Evolutionary conservation across 2,888 invertebrate species (phyloP), one percentile per base, ranked within the genome.

Genomic region (Cataglyphis livida): DNA sequence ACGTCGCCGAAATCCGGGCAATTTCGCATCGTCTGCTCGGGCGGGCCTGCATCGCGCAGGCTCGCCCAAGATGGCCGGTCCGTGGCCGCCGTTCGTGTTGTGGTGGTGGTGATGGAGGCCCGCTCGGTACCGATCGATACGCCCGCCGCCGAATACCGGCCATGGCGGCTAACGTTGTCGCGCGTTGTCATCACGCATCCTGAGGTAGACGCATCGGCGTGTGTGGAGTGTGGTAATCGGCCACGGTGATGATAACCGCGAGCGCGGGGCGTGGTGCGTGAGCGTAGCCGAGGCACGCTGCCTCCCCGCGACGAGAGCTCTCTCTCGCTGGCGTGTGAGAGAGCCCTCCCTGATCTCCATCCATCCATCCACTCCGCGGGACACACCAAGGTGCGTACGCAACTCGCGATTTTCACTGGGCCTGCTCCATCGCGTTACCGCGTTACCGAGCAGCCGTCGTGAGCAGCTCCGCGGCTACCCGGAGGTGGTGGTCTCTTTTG

Each of bases 371-470:
- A 90, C 92, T 90, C 92, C 78, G 90, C 91, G 90, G 90, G 90
- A 90, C 89, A 90, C 91, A 90, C 92, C 70, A 93, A 98, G 98
- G 98, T 98, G 98, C 98, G 98, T 98, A 98, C 98, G 98, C 98
- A 98, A 98, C 96, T 96, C 95, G 96, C 96, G 96, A 96, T 96
- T 96, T 97, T 96, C 96, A 97, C 97, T 97, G 97, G 96, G 97
- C 97, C 96, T 98, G 98, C 97, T 97, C 98, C 96, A 96, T 96
- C 78, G 57, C 21, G 96, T 95, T 89, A 83, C 86, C 89, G 88
- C 87, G 88, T 86, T 83, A 89, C 88, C 89, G 88, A 91, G 91
- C 88, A 88, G 89, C 82, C 88, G 90, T 91, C 91, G 90, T 90
- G 92, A 90, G 91, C 70, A 25, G 78, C 92, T 90, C 89, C 88